Conservation (phyloP, 1,140 invertebrate species). For the Alviniconcha marisindica region DNA sequence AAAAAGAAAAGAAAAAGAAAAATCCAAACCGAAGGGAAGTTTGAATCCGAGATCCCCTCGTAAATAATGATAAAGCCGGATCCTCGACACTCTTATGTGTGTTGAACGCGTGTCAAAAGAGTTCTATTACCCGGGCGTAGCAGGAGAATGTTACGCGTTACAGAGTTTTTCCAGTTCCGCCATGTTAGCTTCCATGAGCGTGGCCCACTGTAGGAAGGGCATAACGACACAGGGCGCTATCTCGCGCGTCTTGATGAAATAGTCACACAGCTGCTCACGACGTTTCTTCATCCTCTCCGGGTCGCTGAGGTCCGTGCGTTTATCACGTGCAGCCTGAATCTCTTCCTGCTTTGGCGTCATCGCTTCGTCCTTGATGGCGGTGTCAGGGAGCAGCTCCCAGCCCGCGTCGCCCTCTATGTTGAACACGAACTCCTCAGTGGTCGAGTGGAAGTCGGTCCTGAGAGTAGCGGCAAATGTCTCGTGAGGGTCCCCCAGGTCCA, state of each 20-base stretch:
- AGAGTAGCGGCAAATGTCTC: neutral
- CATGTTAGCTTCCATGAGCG: neutral
- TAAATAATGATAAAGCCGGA: too few relatives aligned
- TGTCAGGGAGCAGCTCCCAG: conserved; percentile 7
- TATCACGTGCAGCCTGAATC: conserved; percentile 1
- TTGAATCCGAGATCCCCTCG: too few relatives aligned
- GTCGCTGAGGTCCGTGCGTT: conserved; percentile 14
- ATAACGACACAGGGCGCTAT: neutral
- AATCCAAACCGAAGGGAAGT: too few relatives aligned
- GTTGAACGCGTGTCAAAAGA: too few relatives aligned
- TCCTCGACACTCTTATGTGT: too few relatives aligned
- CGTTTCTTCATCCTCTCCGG: conserved; percentile 18
- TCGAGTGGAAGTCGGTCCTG: neutral
- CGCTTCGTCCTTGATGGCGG: conserved; percentile 1
- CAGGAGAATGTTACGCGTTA: neutral
- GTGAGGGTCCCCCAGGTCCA: neutral
- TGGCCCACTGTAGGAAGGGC: conserved; percentile 27
- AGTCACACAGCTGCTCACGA: neutral
- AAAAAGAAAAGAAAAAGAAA: too few relatives aligned
- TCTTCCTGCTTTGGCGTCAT: conserved; percentile 29
- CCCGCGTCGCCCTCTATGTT: conserved; percentile 21
- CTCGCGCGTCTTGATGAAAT: conserved; percentile 4
- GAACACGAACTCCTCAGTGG: neutral
- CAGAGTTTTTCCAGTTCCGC: conserved; percentile 21
- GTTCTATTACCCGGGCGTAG: too few relatives aligned